Evolutionary conservation across 1,140 invertebrate species (phyloP), one percentile per base, ranked within the genome.

Genomic region (Zaprionus vittiger): DNA sequence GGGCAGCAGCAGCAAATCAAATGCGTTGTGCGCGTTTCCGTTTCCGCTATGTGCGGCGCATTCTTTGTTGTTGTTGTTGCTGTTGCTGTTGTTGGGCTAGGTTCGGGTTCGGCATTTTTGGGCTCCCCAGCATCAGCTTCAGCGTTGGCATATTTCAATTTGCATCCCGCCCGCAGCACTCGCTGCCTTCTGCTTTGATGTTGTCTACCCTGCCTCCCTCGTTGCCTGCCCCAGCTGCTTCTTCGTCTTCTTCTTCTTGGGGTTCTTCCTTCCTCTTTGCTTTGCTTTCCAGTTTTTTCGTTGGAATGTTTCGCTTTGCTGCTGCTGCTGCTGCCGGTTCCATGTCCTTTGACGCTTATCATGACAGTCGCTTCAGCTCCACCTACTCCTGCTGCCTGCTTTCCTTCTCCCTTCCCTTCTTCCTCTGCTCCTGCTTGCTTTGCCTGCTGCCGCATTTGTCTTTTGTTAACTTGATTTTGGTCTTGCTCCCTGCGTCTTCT

Each of bases 181-280:
- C 87, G 80, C 77, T 89, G 84, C 84, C 80, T 87, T 89, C 83
- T 81, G 79, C 84, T 87, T 87, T 87, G 80, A 87, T 79, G 80
- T 87, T 78, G 54, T 62, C 52, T 68, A n/a, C 22, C 6, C 44
- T 59, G 34, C 41, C 26, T 24, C 67, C 44, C 34, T 38, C 31
- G 12, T 49, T 47, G 22, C 14, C 34, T 17, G 3, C 20, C 24
- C 17, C 31, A 26, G 47, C 44, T 22, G 37, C 61, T 76, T 24
- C 26, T 41, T 26, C 26, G 12, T 6, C 37, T n/a, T 5, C 34
- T n/a, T 6, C 37, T 22, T 5, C 49, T 22, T 9, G 11, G 17
- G 47, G 4, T 20, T 11, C 26, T 20, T 28, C 20, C 31, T 47
- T 17, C n/a, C n/a, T 66, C 28, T 38, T 65, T 55, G 22, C 20